phyloP scores from a whole-genome alignment of 2,888 invertebrate genomes.

The Drosophila aldrichi region DNA sequence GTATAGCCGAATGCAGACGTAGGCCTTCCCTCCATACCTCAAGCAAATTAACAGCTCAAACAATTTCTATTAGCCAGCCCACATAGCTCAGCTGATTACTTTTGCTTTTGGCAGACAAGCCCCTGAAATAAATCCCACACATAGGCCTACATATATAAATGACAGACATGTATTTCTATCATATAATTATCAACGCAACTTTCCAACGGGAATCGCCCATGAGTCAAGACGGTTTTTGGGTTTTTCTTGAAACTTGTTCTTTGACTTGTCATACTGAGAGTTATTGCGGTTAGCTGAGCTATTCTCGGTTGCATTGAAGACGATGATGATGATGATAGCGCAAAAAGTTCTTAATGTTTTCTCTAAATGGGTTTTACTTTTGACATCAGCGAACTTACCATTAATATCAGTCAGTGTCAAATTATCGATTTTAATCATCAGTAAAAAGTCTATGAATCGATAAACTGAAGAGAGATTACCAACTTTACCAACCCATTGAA shows the following conservation, averaged over 20 bases:
- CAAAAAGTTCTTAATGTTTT: background rate
- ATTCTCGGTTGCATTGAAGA: background rate
- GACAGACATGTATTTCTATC: background rate
- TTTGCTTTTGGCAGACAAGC: constrained; percentile 51
- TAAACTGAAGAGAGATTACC: too few relatives aligned
- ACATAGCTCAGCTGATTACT: constrained; percentile 5
- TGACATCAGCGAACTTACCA: too few relatives aligned
- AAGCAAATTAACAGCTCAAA: constrained; percentile 4
- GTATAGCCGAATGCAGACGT: constrained; percentile 4
- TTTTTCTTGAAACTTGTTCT: constrained; percentile 3
- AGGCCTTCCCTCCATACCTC: constrained; percentile 10
- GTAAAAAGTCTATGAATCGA: too few relatives aligned
- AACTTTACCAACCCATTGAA: too few relatives aligned
- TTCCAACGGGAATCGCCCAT: constrained; percentile 25
- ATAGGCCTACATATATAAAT: constrained; percentile 35
- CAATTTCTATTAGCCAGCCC: constrained; percentile 21
- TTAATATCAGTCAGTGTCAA: too few relatives aligned
- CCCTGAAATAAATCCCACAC: constrained; percentile 68
- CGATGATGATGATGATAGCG: background rate
- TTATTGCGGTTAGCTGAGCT: background rate
- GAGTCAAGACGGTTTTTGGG: constrained; percentile 22
- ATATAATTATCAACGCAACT: background rate
- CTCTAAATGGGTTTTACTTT: background rate
- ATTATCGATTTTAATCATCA: too few relatives aligned
- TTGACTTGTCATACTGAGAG: background rate